Conservation (phyloP, 2,888 invertebrate genomes). For the Calliopum simillimum region DNA sequence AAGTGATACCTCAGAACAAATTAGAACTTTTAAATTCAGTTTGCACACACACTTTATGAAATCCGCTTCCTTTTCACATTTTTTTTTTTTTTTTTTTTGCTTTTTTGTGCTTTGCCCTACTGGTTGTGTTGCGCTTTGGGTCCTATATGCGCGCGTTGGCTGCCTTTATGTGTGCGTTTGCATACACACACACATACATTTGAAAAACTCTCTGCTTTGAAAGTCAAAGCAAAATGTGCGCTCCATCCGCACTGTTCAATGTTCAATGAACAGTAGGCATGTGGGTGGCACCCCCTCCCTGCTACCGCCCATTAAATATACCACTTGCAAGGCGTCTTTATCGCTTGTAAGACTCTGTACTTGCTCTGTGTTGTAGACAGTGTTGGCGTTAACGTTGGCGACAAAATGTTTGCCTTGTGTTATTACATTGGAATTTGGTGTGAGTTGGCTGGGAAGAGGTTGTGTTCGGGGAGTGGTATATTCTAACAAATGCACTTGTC, state of each 20-base stretch:
- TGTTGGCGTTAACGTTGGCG: conserved; percentile 21
- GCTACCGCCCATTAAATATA: neutral
- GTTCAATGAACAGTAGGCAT: conserved; percentile 13
- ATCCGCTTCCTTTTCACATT: conserved; percentile 26
- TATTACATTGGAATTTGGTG: conserved; percentile 13
- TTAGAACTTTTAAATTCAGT: conserved; percentile 35
- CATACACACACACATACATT: no score
- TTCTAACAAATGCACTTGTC: no score
- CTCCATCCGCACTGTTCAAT: conserved; percentile 9
- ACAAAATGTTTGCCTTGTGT: conserved; percentile 25
- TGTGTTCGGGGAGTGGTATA: no score
- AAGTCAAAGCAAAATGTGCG: conserved; percentile 30
- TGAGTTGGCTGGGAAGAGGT: no score
- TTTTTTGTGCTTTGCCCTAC: neutral
- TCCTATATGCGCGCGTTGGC: no score
- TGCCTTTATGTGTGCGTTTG: neutral
- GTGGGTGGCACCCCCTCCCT: no score
- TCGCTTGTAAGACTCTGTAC: neutral
- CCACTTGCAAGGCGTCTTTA: conserved; percentile 23
- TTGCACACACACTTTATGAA: conserved; percentile 36
- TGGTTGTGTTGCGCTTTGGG: no score
- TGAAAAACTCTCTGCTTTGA: conserved; percentile 1
- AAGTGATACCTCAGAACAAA: conserved; percentile 37
- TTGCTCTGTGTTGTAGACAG: neutral
- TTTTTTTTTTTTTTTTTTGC: neutral